phyloP scores from a whole-genome alignment of 2,888 invertebrate species.

The Boloria euphrosyne region DNA sequence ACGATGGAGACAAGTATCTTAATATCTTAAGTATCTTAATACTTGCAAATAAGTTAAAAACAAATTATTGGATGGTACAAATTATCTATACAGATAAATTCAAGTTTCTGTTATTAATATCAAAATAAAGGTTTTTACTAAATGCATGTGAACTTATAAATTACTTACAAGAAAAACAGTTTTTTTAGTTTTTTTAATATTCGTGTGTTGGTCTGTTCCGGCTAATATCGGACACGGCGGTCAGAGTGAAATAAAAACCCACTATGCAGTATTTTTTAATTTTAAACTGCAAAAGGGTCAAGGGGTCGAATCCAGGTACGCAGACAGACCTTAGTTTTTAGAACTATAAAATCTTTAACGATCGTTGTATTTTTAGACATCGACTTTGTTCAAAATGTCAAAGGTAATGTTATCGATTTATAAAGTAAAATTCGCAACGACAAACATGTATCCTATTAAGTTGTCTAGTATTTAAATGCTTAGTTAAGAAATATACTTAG shows the following conservation, averaged over 20 bases:
- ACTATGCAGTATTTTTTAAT: not conserved
- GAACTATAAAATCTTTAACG: constrained; percentile 5
- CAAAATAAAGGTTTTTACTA: no score
- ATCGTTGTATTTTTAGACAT: constrained; percentile 1
- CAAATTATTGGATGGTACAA: no score
- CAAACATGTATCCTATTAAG: not conserved
- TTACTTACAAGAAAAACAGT: no score
- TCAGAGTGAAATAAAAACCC: not conserved
- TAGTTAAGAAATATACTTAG: not conserved
- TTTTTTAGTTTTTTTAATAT: no score
- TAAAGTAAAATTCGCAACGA: not conserved
- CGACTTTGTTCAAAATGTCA: constrained; percentile 15
- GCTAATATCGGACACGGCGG: no score
- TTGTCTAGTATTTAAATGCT: constrained; percentile 3
- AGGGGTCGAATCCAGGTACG: not conserved
- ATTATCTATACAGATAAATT: no score
- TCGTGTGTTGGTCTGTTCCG: no score
- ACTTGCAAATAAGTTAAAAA: no score
- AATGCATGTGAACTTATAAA: no score
- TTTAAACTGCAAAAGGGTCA: not conserved
- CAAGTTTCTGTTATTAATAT: no score
- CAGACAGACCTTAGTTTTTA: not conserved
- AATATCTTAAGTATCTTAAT: no score
- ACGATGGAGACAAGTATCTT: not conserved
- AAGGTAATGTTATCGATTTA: constrained; percentile 6